Conservation (phyloP, 2,797 vertebrate species). For the Intellagama lesueurii region DNA sequence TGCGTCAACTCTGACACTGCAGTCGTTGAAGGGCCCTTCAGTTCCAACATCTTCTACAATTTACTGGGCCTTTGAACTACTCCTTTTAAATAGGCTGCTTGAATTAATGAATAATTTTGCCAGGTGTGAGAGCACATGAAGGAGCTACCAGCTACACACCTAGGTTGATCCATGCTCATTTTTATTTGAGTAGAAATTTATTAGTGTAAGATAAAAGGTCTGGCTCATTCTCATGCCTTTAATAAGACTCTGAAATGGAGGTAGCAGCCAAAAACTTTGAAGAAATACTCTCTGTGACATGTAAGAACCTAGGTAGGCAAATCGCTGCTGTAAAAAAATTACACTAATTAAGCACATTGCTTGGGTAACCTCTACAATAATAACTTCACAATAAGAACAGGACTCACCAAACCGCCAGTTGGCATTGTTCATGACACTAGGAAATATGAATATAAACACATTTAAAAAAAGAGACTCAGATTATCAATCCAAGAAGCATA, state of each 20-base stretch:
- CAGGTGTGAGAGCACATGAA: constrained; percentile 80
- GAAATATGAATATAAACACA: constrained; percentile 1
- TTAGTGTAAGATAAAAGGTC: constrained; percentile 83
- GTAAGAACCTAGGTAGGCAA: not conserved
- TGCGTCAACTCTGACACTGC: constrained; percentile 72
- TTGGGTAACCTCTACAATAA: not conserved
- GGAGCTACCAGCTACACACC: constrained; percentile 63
- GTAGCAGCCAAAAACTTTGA: constrained; percentile 80
- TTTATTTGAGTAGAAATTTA: constrained; percentile 67
- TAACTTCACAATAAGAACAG: constrained; percentile 28
- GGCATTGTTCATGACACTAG: not conserved
- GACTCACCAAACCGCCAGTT: not conserved
- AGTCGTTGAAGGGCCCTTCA: constrained; percentile 83
- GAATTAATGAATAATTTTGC: constrained; percentile 91
- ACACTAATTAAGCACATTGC: constrained; percentile 22
- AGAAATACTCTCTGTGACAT: constrained; percentile 60
- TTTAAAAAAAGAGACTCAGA: not conserved
- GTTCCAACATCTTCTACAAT: constrained; percentile 80
- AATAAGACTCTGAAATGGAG: constrained; percentile 84
- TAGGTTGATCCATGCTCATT: constrained; percentile 65
- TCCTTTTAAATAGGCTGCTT: constrained; percentile 86
- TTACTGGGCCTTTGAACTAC: constrained; percentile 86
- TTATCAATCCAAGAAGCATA: not conserved
- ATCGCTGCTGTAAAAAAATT: constrained; percentile 8
- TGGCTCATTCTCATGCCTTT: constrained; percentile 83